A percentile compares a stretch with the other conserved stretches of the same genome.
These are phyloP conservation scores for Chrysocyon brachyurus DNA, from an alignment of 2,797 vertebrate genomes.

Conservation along the genomic window DNA sequence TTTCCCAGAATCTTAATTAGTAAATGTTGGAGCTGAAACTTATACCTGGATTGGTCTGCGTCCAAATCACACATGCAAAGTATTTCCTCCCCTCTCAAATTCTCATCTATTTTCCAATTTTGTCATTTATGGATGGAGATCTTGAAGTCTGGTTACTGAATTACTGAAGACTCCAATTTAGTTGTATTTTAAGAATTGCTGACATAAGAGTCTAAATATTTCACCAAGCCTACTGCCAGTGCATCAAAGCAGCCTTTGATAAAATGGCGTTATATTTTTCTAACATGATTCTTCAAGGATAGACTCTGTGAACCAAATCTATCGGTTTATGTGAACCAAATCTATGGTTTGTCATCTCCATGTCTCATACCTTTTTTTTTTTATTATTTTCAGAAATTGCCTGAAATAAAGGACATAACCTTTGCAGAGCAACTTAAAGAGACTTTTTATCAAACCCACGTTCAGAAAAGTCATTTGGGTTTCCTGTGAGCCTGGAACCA, in stretches of 20 bases:
- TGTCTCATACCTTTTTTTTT: background rate
- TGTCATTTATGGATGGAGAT: constrained; percentile 9
- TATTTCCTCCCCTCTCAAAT: background rate
- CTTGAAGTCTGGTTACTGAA: constrained; percentile 46
- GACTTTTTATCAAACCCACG: background rate
- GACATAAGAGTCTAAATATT: constrained; percentile 56
- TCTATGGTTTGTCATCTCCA: background rate
- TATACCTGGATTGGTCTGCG: background rate
- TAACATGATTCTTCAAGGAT: constrained; percentile 48
- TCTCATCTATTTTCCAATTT: background rate
- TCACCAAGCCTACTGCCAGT: constrained; percentile 45
- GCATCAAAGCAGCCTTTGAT: constrained; percentile 46
- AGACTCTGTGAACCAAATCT: constrained; percentile 38
- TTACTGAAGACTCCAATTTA: constrained; percentile 37
- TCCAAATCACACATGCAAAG: background rate
- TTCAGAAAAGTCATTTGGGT: background rate
- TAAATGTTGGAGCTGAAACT: background rate
- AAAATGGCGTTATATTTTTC: constrained; percentile 61
- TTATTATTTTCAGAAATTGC: background rate
- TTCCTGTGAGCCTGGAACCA: background rate
- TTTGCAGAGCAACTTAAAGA: background rate
- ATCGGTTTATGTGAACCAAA: constrained; percentile 13
- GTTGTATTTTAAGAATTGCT: constrained; percentile 62
- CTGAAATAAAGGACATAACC: background rate
- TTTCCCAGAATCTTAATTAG: background rate